These are phyloP conservation scores for Cyprinodon diabolis DNA, from an alignment of 2,797 vertebrate genomes.

Conservation along the genomic window DNA sequence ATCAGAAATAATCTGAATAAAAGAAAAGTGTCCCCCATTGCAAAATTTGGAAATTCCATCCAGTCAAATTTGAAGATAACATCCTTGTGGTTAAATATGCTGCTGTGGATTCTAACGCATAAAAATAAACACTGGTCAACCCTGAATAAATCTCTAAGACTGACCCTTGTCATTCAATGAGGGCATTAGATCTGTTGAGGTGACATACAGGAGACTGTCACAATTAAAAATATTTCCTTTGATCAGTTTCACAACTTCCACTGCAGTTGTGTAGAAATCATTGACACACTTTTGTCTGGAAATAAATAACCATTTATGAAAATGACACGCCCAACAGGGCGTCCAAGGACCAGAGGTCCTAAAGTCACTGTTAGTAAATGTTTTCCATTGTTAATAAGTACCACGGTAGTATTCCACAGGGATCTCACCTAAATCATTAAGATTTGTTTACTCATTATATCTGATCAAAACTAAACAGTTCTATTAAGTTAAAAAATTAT, in stretches of 20 bases:
- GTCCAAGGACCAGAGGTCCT: not conserved
- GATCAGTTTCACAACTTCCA: not conserved
- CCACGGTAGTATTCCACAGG: slow-evolving; percentile 25
- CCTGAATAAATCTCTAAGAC: too few species aligned
- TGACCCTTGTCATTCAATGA: too few species aligned
- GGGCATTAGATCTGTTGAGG: too few species aligned
- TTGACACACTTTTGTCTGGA: not conserved
- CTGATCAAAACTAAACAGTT: not conserved
- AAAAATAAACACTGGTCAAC: not conserved
- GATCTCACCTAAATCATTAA: slow-evolving; percentile 16
- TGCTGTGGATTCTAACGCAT: too few species aligned
- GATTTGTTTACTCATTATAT: not conserved
- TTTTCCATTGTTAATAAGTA: slow-evolving; percentile 55
- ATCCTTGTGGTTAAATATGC: too few species aligned
- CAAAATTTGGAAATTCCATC: too few species aligned
- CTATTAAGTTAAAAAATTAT: not conserved
- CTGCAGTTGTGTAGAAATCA: not conserved
- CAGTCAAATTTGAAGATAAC: too few species aligned
- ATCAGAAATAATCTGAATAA: too few species aligned
- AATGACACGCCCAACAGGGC: not conserved
- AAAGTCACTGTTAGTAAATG: slow-evolving; percentile 17
- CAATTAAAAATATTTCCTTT: too few species aligned
- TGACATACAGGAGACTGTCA: too few species aligned
- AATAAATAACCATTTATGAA: not conserved
- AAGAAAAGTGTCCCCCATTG: too few species aligned